Conservation (phyloP, 2,113 vertebrate genomes). For the Cathartes aura region DNA sequence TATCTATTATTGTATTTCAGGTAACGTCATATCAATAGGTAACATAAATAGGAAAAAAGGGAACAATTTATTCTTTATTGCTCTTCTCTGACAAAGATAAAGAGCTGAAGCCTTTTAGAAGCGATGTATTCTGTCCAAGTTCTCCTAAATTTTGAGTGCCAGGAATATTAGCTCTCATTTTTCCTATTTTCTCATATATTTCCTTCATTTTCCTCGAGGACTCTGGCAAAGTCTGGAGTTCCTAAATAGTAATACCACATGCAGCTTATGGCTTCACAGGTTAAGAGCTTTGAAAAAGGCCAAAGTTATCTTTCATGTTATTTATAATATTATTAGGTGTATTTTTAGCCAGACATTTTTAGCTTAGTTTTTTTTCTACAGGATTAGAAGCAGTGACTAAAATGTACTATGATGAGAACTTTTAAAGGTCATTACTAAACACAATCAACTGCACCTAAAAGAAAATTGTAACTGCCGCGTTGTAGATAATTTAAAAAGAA, state of each 20-base stretch:
- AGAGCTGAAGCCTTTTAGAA: neutral
- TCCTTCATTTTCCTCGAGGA: neutral
- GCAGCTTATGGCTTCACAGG: neutral
- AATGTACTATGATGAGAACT: neutral
- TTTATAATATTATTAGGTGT: conserved; percentile 6
- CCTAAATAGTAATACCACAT: neutral
- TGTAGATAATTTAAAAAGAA: neutral
- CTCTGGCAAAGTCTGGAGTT: neutral
- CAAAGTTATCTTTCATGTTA: neutral
- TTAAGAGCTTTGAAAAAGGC: conserved; percentile 2
- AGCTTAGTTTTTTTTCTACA: neutral
- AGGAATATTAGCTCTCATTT: neutral
- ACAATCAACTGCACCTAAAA: neutral
- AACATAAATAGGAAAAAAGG: neutral
- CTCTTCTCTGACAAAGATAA: neutral
- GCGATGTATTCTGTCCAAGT: neutral
- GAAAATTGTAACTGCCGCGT: neutral
- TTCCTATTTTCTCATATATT: neutral
- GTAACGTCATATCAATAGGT: neutral
- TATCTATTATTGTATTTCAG: neutral
- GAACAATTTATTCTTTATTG: neutral
- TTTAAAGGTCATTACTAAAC: conserved; percentile 46
- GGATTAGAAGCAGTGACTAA: conserved; percentile 4
- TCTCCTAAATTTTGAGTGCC: neutral
- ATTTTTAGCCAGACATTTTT: conserved; percentile 31